Evolutionary conservation across 2,888 invertebrate genomes (phyloP).

Genomic region (Nomada ferruginata): DNA sequence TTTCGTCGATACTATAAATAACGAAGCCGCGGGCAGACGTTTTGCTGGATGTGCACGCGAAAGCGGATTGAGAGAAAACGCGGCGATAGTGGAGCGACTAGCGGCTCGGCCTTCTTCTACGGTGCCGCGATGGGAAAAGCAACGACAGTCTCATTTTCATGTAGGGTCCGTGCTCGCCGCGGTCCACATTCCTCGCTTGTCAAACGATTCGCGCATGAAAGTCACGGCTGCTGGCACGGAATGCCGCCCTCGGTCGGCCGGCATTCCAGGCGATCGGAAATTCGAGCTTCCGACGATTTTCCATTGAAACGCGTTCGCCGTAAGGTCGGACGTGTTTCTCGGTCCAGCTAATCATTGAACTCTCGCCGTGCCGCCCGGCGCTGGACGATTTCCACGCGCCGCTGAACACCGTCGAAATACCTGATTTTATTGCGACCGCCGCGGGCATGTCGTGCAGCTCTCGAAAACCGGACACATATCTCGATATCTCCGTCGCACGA

Average conservation of each 20-base stretch:
- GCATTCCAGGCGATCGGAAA: constrained; percentile 54
- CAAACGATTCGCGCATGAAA: constrained; percentile 58
- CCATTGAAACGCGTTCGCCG: constrained; percentile 15
- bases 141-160: constrained; percentile 73
- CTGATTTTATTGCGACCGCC: constrained; percentile 17
- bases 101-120: constrained; percentile 72
- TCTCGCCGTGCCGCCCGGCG: too few relatives aligned
- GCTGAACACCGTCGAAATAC: constrained; percentile 31
- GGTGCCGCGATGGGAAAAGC: constrained; percentile 69
- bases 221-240: constrained; percentile 56
- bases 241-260: constrained; percentile 39
- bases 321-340: not conserved
- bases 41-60: constrained; percentile 56
- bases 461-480: constrained; percentile 9
- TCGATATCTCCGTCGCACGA: not conserved
- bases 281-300: constrained; percentile 51
- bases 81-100: constrained; percentile 73
- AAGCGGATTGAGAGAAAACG: constrained; percentile 73
- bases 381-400: too few relatives aligned
- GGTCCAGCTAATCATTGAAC: constrained; percentile 17
- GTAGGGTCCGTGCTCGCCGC: constrained; percentile 64
- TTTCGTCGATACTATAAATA: constrained; percentile 51
- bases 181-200: constrained; percentile 65
- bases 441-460: not conserved
- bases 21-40: constrained; percentile 32